Conservation (phyloP, 2,113 vertebrate species). For the Pteropus alecto region DNA sequence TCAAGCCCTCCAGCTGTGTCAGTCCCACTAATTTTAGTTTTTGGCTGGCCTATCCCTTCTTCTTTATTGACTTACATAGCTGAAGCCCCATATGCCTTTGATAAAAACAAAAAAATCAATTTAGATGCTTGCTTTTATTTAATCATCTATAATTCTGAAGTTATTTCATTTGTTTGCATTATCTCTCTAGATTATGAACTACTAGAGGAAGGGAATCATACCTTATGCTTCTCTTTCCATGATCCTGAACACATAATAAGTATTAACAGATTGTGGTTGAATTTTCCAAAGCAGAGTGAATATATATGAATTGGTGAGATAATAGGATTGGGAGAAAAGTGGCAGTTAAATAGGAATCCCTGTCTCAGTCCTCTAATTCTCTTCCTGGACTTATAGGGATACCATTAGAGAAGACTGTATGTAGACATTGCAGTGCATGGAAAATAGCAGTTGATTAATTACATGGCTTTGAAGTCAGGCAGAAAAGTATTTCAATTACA, state of each 20-base stretch:
- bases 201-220: background rate
- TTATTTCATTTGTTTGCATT: background rate
- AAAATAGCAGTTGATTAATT: background rate
- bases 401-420: background rate
- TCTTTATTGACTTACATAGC: background rate
- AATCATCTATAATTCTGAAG: background rate
- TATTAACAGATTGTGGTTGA: background rate
- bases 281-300: background rate
- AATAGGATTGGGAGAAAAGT: background rate
- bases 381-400: background rate
- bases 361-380: background rate
- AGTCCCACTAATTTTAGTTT: background rate
- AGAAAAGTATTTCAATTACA: background rate
- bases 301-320: background rate
- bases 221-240: background rate
- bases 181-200: constrained; percentile 16
- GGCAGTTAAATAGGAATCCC: background rate
- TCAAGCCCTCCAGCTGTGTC: background rate
- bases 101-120: background rate
- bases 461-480: background rate
- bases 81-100: background rate
- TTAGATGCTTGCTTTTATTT: constrained; percentile 8
- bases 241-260: background rate
- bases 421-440: background rate
- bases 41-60: background rate